Base-by-base conservation (phyloP, 2,113 vertebrate genomes). In the Coracopsis vasa region DNA sequence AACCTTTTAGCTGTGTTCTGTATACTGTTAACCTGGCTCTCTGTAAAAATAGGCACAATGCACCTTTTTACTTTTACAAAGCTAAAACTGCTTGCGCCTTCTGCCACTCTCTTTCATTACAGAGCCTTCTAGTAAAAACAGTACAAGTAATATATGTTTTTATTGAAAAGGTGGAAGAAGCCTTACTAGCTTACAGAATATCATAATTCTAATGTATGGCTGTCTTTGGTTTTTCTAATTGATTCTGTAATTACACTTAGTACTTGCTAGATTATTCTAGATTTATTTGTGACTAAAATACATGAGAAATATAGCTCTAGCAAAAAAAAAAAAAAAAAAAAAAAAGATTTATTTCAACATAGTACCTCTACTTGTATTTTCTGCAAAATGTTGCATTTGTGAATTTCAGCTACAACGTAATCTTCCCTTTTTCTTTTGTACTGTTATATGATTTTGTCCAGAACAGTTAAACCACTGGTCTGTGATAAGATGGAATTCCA, bases 401-500 rank as follows among this genome's bases (percentile, higher is more conserved):
- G 96, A 95, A 97, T 97, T 98, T 97, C 92, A 87, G 60, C 61
- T 93, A 28, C 79, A 91, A 67, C 3, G 17, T 97, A 97, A 97
- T 97, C 95, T 98, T 97, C 50, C 64, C 93, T 98, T 97, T 90
- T 96, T 94, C 83, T 97, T 97, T 97, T 95, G 94, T 93, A 93
- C 96, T 97, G 83, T 94, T 97, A 53, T 94, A 79, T 98, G 98
- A 98, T 97, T 98, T 98, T 98, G 95, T 98, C 97, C 98, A 98
- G 98, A 98, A 92, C 96, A 98, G 96, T 98, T 97, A 97, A 98
- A 96, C 95, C 96, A 78, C 92, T 97, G 97, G 95, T 94, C 91
- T 96, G 86, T 96, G 97, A 98, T 98, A 98, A 98, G 97, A 95
- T 94, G 80, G 97, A 97, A 98, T 98, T 98, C 96, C 97, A 96